Percentiles rank a stretch among this genome's conserved stretches.
phyloP scores from a whole-genome alignment of 2,797 vertebrate species.

The Galaxias olidus region DNA sequence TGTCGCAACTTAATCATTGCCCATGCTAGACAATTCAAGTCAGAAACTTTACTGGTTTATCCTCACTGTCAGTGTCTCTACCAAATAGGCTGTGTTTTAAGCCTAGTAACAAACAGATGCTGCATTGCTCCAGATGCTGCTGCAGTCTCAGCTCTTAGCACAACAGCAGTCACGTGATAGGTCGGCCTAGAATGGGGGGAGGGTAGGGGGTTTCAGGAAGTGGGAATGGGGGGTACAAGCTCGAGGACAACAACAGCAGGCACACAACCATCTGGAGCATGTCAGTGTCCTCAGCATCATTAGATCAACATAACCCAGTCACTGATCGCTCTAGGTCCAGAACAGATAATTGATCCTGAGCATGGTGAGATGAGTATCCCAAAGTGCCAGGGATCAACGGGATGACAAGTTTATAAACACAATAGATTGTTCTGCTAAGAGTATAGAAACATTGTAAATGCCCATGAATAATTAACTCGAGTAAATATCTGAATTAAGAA shows the following conservation, averaged over 20 bases:
- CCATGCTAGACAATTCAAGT: conserved; percentile 14
- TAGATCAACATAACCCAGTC: conserved; percentile 57
- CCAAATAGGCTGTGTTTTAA: conserved; percentile 29
- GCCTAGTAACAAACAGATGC: conserved; percentile 61
- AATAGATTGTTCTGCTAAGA: too few species aligned
- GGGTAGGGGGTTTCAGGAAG: conserved; percentile 41
- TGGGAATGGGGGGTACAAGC: conserved; percentile 28
- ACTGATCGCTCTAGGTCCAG: conserved; percentile 40
- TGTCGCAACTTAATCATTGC: too few species aligned
- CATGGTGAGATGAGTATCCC: conserved; percentile 48
- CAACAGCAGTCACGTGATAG: conserved; percentile 58
- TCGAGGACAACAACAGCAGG: conserved; percentile 49
- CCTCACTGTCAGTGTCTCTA: conserved; percentile 28
- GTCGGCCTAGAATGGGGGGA: conserved; percentile 1
- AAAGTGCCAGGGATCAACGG: conserved; percentile 20
- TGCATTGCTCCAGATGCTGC: conserved; percentile 56
- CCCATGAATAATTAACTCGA: too few species aligned
- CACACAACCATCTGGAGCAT: conserved; percentile 60
- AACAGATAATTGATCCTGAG: conserved; percentile 56
- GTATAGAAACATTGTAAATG: too few species aligned
- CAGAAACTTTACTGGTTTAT: conserved; percentile 35
- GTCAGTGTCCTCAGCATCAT: conserved; percentile 58
- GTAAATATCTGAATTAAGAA: too few species aligned
- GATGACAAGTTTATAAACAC: not conserved
- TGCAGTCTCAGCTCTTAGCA: conserved; percentile 34